Base-by-base conservation (phyloP, 2,113 vertebrate genomes). In the Xenotilapia longispinis region DNA sequence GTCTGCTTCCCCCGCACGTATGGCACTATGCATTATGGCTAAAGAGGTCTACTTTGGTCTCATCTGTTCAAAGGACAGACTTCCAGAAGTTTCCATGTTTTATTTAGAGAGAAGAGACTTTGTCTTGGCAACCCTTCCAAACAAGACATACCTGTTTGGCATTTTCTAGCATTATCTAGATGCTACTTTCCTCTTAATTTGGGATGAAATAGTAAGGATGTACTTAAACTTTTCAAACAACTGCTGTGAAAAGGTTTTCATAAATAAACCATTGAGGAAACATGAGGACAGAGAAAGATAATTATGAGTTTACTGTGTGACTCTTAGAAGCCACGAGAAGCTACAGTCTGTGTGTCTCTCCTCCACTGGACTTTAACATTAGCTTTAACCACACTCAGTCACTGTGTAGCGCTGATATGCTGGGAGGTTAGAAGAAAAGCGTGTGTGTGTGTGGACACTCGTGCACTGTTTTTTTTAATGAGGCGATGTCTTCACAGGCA, bases 401-500 rank as follows among this genome's bases (percentile, higher is more conserved):
- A 68, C 15, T 58, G 75, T 79, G 10, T 26, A 40, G 40, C 26
- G 31, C 31, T 21, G 82, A 83, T 80, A 31, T 8, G 7, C 55
- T 53, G 13, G 6, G 40, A 10, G 6, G 49, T 9, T 4, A 21
- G 5, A 40, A 31, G 42, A 5, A 73, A 42, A 80, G 28, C 21
- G 19, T 17, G 78, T 6, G 28, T 28, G 26, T 28, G 28, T 28
- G 28, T 80, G 10, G 13, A 28, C 23, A 28, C n/a, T 60, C 19
- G 19, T 36, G 42, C 42, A 36, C 21, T 68, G 75, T 85, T 84
- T 89, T 89, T 88, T 86, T 89, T 86, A 65, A 87, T 49, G 70
- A 84, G 85, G 51, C 87, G 70, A 89, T 84, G 86, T 45, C 63
- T 88, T 92, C 70, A 84, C 45, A 12, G 60, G 10, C 15, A 94